phyloP scores from a whole-genome alignment of 2,797 vertebrate species.

The Anas acuta region DNA sequence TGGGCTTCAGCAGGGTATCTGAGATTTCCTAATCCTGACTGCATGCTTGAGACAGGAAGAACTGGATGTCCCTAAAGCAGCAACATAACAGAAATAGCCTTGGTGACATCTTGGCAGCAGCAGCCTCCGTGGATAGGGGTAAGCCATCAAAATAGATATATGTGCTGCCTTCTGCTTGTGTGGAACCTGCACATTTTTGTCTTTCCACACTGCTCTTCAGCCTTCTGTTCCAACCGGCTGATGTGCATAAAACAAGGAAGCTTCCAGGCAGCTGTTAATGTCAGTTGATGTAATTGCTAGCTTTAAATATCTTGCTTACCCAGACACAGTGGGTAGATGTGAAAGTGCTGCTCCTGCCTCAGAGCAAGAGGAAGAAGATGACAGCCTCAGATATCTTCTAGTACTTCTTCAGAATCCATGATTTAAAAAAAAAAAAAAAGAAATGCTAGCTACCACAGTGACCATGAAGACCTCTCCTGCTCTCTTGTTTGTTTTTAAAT shows the following conservation, averaged over 20 bases:
- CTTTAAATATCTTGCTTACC: background rate
- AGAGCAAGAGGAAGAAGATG: background rate
- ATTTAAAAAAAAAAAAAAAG: background rate
- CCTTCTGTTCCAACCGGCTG: background rate
- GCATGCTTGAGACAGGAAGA: background rate
- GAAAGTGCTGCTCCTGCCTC: background rate
- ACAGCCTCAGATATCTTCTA: background rate
- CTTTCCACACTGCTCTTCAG: background rate
- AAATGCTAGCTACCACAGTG: background rate
- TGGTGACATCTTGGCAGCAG: background rate
- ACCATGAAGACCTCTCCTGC: background rate
- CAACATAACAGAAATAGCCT: background rate
- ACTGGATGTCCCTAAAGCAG: background rate
- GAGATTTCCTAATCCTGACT: background rate
- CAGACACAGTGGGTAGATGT: background rate
- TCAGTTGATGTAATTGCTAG: background rate
- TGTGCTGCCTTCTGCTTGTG: background rate
- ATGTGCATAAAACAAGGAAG: background rate
- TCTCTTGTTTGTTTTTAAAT: background rate
- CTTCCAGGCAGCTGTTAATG: background rate
- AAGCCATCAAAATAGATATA: background rate
- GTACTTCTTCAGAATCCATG: background rate
- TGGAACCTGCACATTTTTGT: background rate
- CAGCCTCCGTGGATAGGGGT: background rate
- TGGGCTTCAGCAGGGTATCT: background rate